Evolutionary conservation across 2,888 invertebrate genomes (phyloP).

Genomic region (Oscheius myriophilus): DNA sequence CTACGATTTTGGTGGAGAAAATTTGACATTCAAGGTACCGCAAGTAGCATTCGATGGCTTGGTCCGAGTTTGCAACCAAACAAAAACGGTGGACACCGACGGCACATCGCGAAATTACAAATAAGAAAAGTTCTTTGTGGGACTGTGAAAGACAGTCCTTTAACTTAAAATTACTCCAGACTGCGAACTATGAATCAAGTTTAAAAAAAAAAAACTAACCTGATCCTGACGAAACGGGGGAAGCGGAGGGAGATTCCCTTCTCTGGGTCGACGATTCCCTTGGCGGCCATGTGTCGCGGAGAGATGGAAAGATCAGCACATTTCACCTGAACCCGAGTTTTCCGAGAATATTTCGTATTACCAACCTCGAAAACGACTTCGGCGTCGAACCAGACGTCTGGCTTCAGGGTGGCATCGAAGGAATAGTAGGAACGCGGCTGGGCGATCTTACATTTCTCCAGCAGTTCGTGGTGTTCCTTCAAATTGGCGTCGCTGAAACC

Average conservation of each 20-base stretch:
- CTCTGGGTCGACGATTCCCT: constrained; percentile 77
- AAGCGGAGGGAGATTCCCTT: constrained; percentile 86
- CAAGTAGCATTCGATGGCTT: too few species aligned
- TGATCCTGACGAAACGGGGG: constrained; percentile 87
- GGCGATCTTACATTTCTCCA: constrained; percentile 82
- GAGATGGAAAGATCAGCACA: constrained; percentile 96
- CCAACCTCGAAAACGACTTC: constrained; percentile 88
- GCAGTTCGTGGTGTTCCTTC: constrained; percentile 80
- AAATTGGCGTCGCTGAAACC: constrained; percentile 94
- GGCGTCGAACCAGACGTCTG: constrained; percentile 90
- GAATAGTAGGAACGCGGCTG: constrained; percentile 78
- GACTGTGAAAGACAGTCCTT: too few species aligned
- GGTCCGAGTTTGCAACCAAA: too few species aligned
- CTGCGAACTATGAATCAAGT: too few species aligned
- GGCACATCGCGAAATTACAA: too few species aligned
- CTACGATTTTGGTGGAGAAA: too few species aligned
- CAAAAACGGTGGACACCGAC: too few species aligned
- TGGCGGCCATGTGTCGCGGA: constrained; percentile 88
- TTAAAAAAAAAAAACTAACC: constrained; percentile 32
- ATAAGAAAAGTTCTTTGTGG: too few species aligned
- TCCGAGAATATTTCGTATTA: background rate
- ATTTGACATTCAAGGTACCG: too few species aligned
- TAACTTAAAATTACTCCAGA: too few species aligned
- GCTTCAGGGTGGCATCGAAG: constrained; percentile 79
- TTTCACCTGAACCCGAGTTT: constrained; percentile 74